Base-by-base conservation (phyloP, 2,797 vertebrate species). In the Gymnocypris eckloni region DNA sequence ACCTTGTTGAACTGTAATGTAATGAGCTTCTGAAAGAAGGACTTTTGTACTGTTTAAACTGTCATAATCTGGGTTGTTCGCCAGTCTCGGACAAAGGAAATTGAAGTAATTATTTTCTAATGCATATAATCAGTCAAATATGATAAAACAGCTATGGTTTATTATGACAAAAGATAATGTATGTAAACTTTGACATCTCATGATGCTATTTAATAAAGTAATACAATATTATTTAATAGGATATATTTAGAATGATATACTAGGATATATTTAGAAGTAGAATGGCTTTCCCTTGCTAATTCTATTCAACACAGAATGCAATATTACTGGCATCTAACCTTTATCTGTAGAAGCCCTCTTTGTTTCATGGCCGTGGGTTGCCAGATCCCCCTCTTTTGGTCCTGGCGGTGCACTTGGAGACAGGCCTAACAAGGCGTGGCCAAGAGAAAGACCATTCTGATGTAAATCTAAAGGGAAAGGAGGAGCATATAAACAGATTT, bases 331-430 rank as follows among this genome's bases (percentile, higher is more conserved):
- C 28, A 73, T 75, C 87, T 83, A 86, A 98, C 98, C 97, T 97
- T 97, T 98, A 88, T 98, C 97, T 92, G 92, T 88, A 91, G 97
- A 97, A 88, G 95, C 95, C 93, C 97, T 96, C 95, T 97, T 98
- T 78, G 95, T 94, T 80, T 98, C 97, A 88, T 98, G 98, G 83
- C 96, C 96, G 84, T 97, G 95, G 85, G 96, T 95, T 89, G 97
- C 95, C 91, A 96, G 92, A 91, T 98, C 97, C 56, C 96, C 95
- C 85, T 98, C 98, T 91, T 97, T 97, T 69, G 96, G 95, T 15
- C 96, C 96, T n/a, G 95, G 97, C 83, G 95, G 92, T 77, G 96
- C 92, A 64, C 95, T 96, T 70, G 97, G 97, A 86, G 97, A 98
- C 89, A 98, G 96, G 86, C 97, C 97, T 94, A 97, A 94, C 90